Percentiles rank a stretch among this genome's conserved stretches.
These are phyloP conservation scores for Galemys pyrenaicus DNA, from an alignment of 2,113 vertebrate species.

Conservation along the genomic window DNA sequence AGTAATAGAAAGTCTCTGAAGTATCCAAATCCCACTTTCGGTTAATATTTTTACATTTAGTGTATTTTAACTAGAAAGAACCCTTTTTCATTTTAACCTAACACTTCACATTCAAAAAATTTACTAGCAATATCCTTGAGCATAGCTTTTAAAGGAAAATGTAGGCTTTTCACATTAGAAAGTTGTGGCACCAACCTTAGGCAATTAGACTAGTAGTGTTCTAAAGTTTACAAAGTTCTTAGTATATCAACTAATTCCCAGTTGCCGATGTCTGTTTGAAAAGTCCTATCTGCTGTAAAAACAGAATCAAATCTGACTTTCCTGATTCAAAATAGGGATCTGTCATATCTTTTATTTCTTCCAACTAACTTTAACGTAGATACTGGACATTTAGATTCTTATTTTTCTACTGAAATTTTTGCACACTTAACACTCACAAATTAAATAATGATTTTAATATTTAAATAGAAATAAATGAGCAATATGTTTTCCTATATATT, in stretches of 20 bases:
- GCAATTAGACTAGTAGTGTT: conserved; percentile 41
- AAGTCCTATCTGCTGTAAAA: too few relatives aligned
- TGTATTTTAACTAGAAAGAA: background rate
- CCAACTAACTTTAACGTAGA: background rate
- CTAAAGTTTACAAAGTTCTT: conserved; percentile 67
- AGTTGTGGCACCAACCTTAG: conserved; percentile 46
- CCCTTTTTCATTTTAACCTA: background rate
- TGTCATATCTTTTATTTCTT: conserved; percentile 7
- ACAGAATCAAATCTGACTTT: too few relatives aligned
- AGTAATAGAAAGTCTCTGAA: background rate
- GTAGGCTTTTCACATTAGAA: background rate
- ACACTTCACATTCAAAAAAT: background rate
- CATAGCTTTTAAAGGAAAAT: background rate
- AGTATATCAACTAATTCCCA: conserved; percentile 62
- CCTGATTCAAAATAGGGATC: background rate
- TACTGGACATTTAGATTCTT: background rate
- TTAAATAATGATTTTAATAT: background rate
- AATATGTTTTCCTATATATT: conserved; percentile 11
- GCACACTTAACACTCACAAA: fast-evolving
- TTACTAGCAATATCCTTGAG: background rate
- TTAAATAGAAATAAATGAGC: background rate
- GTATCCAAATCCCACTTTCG: background rate
- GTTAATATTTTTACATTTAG: background rate
- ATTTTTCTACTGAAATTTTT: conserved; percentile 10
- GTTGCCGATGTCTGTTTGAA: too few relatives aligned